Percentiles rank a stretch among this genome's conserved stretches.
Evolutionary conservation across 1,140 invertebrate genomes (phyloP).

Genomic region (Macrobrachium nipponense): DNA sequence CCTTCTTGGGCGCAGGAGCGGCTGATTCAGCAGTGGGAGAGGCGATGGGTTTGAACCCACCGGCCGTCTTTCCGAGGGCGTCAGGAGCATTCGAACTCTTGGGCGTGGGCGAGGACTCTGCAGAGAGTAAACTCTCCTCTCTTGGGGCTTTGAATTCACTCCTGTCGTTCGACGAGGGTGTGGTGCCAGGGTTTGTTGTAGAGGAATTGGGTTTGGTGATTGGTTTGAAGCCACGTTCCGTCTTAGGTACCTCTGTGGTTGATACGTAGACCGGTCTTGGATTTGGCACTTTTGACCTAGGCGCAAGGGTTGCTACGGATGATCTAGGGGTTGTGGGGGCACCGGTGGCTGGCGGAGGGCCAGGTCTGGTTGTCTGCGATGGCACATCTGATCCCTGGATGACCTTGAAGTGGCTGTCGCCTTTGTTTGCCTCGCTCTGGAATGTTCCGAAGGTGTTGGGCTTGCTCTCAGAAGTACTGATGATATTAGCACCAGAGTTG

Average conservation of each 20-base stretch:
- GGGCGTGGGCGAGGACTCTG: background rate
- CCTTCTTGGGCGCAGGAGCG: constrained; percentile 22
- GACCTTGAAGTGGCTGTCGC: constrained; percentile 43
- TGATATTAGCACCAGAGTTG: background rate
- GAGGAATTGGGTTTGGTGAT: constrained; percentile 40
- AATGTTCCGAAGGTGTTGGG: constrained; percentile 45
- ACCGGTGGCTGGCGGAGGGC: too few relatives aligned
- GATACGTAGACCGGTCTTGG: constrained; percentile 50
- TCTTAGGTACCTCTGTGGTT: constrained; percentile 31
- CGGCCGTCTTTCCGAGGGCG: background rate
- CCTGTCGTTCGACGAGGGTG: background rate
- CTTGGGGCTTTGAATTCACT: constrained; percentile 25
- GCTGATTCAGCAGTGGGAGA: background rate
- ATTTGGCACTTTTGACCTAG: constrained; percentile 17
- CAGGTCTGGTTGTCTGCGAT: too few relatives aligned
- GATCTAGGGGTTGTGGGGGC: background rate
- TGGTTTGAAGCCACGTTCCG: constrained; percentile 49
- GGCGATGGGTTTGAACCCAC: constrained; percentile 33
- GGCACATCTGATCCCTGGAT: constrained; percentile 14
- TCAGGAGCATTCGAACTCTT: background rate
- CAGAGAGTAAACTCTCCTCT: constrained; percentile 19
- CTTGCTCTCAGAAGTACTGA: background rate
- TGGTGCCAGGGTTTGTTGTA: background rate
- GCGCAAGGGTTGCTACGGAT: constrained; percentile 4
- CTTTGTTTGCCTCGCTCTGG: constrained; percentile 35